Conservation (phyloP, 2,113 vertebrate genomes). For the Megalops atlanticus region DNA sequence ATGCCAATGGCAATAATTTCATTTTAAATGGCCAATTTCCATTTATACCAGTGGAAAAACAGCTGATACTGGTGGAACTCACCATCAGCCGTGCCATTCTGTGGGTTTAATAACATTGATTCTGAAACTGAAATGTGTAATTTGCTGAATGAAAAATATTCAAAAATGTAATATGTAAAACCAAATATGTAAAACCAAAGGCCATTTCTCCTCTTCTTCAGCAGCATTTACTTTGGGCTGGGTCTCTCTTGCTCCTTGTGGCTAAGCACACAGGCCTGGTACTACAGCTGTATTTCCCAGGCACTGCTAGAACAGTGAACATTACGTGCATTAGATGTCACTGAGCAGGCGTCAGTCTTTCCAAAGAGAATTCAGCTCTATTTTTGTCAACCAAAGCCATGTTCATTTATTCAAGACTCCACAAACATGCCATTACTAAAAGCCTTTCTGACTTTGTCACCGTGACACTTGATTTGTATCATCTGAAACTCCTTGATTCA, state of each 20-base stretch:
- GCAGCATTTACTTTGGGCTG: background rate
- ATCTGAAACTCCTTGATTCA: slow-evolving; percentile 52
- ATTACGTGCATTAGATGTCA: background rate
- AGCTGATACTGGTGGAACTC: too few species aligned
- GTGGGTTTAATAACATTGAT: too few species aligned
- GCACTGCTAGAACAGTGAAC: background rate
- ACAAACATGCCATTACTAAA: slow-evolving; percentile 20
- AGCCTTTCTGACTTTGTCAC: slow-evolving; percentile 47
- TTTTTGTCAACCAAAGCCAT: slow-evolving; percentile 56
- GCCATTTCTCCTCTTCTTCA: too few species aligned
- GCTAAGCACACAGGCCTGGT: background rate
- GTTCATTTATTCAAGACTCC: slow-evolving; percentile 54
- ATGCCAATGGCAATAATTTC: too few species aligned
- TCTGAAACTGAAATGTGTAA: too few species aligned
- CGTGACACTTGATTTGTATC: slow-evolving; percentile 55
- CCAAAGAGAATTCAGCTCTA: slow-evolving; percentile 38
- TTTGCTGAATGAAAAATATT: too few species aligned
- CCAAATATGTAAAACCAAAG: too few species aligned
- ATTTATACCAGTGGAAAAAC: too few species aligned
- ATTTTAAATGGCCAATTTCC: too few species aligned
- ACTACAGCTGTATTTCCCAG: background rate
- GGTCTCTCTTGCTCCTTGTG: background rate
- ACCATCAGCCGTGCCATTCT: too few species aligned
- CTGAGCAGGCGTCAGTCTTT: background rate
- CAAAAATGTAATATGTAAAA: too few species aligned